These are phyloP conservation scores for Trichomalopsis sarcophagae DNA, from an alignment of 1,140 invertebrate species.

Conservation along the genomic window DNA sequence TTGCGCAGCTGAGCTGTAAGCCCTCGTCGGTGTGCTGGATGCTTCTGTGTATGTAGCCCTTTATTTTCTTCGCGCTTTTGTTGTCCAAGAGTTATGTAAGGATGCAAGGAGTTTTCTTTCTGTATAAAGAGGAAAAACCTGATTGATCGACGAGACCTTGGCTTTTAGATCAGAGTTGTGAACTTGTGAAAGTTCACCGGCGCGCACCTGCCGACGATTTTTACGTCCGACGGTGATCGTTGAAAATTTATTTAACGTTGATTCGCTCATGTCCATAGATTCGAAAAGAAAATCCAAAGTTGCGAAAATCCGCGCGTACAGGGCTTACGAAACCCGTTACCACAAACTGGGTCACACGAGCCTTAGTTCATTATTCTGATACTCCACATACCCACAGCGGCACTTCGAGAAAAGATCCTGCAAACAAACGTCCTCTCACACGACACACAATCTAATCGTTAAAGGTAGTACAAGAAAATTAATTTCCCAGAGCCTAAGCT, in stretches of 20 bases:
- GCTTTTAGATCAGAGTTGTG: too few relatives aligned
- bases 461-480: not conserved
- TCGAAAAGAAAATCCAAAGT: conserved; percentile 25
- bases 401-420: not conserved
- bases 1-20: not conserved
- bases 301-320: not conserved
- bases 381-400: not conserved
- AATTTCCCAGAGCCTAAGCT: not conserved
- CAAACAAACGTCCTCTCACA: not conserved
- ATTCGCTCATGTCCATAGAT: not conserved
- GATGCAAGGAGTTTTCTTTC: too few relatives aligned
- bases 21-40: not conserved
- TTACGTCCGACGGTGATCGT: too few relatives aligned
- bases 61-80: too few relatives aligned
- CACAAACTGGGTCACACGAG: not conserved
- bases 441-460: not conserved
- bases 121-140: too few relatives aligned
- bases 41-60: not conserved
- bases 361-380: not conserved
- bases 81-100: too few relatives aligned
- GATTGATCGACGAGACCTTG: too few relatives aligned
- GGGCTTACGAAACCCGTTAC: conserved; percentile 13
- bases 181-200: too few relatives aligned
- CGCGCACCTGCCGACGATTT: too few relatives aligned
- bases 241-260: too few relatives aligned